Evolutionary conservation across 2,113 vertebrate species (phyloP).

Genomic region (Microcebus tavaratra): DNA sequence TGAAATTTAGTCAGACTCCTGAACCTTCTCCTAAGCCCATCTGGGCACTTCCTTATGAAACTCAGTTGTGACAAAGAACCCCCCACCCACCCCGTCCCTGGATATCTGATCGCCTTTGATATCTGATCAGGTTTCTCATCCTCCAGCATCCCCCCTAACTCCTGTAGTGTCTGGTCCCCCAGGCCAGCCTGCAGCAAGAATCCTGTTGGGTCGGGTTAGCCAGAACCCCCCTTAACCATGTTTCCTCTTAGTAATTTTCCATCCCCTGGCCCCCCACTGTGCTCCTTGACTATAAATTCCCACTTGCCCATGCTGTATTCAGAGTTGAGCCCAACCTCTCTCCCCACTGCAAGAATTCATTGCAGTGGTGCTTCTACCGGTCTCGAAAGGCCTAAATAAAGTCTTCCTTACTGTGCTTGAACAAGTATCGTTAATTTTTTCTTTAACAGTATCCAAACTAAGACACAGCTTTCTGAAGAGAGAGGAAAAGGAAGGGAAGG

Average conservation of each 20-base stretch:
- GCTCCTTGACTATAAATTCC: background rate
- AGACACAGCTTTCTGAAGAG: background rate
- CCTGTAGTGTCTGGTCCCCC: background rate
- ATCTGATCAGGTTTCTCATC: background rate
- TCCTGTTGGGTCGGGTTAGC: background rate
- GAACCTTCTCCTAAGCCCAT: background rate
- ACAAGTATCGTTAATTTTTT: background rate
- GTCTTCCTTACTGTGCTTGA: background rate
- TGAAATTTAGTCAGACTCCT: background rate
- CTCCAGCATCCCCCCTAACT: background rate
- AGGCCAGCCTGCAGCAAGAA: background rate
- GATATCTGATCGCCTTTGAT: background rate
- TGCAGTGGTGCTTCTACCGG: no score
- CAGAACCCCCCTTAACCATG: background rate
- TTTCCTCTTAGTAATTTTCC: background rate
- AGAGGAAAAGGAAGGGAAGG: background rate
- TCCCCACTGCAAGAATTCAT: background rate
- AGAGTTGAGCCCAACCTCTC: background rate
- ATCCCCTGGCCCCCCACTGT: background rate
- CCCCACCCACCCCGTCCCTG: background rate
- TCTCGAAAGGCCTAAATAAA: background rate
- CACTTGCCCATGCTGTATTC: background rate
- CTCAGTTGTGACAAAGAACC: background rate
- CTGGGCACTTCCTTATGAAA: background rate
- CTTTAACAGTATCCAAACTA: background rate